A percentile compares a stretch with the other conserved stretches of the same genome.
These are phyloP conservation scores for Orgyia antiqua DNA, from an alignment of 2,888 invertebrate genomes.

Conservation along the genomic window DNA sequence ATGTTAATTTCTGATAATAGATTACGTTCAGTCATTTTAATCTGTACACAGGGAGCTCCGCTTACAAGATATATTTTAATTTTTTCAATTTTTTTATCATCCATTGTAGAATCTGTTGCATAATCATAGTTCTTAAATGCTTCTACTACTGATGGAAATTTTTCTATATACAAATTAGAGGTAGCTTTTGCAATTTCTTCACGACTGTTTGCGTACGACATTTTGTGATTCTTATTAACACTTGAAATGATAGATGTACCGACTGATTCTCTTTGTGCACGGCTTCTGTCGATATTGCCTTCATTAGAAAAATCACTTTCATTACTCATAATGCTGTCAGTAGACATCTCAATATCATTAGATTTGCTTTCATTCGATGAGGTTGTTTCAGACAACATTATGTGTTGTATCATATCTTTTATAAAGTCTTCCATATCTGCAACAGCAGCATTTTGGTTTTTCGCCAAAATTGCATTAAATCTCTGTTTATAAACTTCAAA, in stretches of 20 bases:
- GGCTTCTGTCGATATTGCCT: too few species aligned
- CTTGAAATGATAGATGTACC: background rate
- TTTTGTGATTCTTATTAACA: slow-evolving; percentile 7
- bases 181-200: background rate
- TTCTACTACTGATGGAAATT: background rate
- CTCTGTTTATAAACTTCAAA: slow-evolving; percentile 55
- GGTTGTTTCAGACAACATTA: slow-evolving; percentile 46
- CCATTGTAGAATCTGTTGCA: slow-evolving; percentile 41
- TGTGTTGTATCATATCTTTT: slow-evolving; percentile 57
- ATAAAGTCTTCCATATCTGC: slow-evolving; percentile 60
- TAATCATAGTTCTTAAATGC: slow-evolving; percentile 49
- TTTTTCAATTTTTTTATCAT: slow-evolving; percentile 35
- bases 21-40: slow-evolving; percentile 47
- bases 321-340: slow-evolving; percentile 2
- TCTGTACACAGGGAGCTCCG: slow-evolving; percentile 38
- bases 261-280: too few species aligned
- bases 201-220: slow-evolving; percentile 8
- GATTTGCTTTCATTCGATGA: slow-evolving; percentile 18
- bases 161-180: background rate
- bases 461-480: slow-evolving; percentile 53
- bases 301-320: background rate
- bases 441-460: slow-evolving; percentile 43
- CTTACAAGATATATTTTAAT: slow-evolving; percentile 44
- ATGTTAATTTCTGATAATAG: slow-evolving; percentile 57
- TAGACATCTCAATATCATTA: slow-evolving; percentile 5